Conservation (phyloP, 2,797 vertebrate species). For the Hydrocynus forskahlii region DNA sequence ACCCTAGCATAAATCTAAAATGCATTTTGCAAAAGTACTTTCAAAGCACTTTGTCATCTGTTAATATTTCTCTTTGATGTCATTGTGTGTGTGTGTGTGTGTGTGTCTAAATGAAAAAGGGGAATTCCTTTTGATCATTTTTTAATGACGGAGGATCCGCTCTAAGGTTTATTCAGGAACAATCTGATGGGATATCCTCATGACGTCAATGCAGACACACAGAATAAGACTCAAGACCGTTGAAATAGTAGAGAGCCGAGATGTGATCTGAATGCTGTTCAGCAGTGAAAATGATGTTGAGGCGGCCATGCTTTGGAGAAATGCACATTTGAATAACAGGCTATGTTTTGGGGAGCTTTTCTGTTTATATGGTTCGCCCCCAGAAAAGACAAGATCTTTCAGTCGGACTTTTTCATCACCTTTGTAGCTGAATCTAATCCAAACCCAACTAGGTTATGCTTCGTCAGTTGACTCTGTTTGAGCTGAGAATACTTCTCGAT, state of each 20-base stretch:
- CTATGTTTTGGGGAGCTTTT: neutral
- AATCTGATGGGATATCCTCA: constrained; percentile 40
- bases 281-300: neutral
- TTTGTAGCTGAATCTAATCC: too few relatives aligned
- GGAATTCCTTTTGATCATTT: constrained; percentile 57
- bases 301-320: neutral
- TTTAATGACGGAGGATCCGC: constrained; percentile 41
- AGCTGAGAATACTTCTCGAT: neutral
- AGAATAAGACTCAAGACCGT: neutral
- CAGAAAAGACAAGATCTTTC: too few relatives aligned
- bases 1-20: neutral
- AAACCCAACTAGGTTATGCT: too few relatives aligned
- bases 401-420: too few relatives aligned
- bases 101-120: constrained; percentile 45
- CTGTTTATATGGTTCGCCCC: neutral
- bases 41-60: constrained; percentile 30
- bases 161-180: constrained; percentile 12
- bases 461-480: neutral
- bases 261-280: neutral
- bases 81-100: constrained; percentile 8
- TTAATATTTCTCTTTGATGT: constrained; percentile 59
- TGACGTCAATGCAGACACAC: constrained; percentile 27
- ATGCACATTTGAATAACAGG: too few relatives aligned
- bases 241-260: neutral
- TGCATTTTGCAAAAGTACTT: constrained; percentile 14